phyloP scores from a whole-genome alignment of 2,113 vertebrate species.

The Podocnemis expansa region DNA sequence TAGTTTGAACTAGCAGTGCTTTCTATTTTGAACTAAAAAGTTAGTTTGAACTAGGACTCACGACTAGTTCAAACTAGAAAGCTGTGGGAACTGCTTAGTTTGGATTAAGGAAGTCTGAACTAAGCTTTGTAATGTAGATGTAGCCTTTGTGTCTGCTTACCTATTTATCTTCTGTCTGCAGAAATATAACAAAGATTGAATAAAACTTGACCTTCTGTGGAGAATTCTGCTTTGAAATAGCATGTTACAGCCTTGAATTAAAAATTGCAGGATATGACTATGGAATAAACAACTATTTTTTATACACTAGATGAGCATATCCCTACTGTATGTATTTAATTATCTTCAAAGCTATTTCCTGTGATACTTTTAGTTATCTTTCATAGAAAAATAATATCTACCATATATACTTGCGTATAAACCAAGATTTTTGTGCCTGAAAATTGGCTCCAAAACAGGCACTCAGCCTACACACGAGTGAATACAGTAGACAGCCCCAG shows the following conservation, averaged over 20 bases:
- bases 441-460: too few species aligned
- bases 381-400: slow-evolving; percentile 3
- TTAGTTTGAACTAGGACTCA: too few species aligned
- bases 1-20: too few species aligned
- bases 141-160: not conserved
- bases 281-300: slow-evolving; percentile 29
- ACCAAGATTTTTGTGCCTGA: too few species aligned
- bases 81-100: too few species aligned
- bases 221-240: slow-evolving; percentile 36
- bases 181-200: not conserved
- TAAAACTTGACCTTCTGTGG: slow-evolving; percentile 29
- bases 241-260: slow-evolving; percentile 13
- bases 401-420: too few species aligned
- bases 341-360: slow-evolving; percentile 8
- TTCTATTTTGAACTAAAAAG: too few species aligned
- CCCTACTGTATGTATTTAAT: slow-evolving; percentile 31
- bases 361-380: not conserved
- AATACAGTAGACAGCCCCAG: too few species aligned
- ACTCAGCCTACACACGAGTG: too few species aligned
- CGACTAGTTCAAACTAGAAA: too few species aligned
- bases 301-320: slow-evolving; percentile 26
- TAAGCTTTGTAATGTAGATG: too few species aligned
- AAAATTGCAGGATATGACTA: slow-evolving; percentile 9
- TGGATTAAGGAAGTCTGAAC: too few species aligned
- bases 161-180: not conserved